phyloP scores from a whole-genome alignment of 2,113 vertebrate genomes.

The Heloderma charlesbogerti region DNA sequence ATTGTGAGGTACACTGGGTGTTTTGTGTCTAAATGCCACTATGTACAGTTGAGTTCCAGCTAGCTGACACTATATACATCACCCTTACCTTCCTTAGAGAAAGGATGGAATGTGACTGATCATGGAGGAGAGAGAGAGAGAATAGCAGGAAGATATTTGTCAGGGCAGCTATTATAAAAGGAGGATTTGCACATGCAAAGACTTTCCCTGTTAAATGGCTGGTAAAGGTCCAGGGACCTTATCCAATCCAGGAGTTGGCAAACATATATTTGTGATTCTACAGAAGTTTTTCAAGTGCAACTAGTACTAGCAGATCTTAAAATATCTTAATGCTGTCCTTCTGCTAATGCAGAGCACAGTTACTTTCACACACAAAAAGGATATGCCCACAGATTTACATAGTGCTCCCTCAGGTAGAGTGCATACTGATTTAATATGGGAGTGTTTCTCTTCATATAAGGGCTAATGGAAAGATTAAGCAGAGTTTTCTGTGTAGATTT shows the following conservation, averaged over 20 bases:
- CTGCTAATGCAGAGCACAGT: not conserved
- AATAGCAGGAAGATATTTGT: not conserved
- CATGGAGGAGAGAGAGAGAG: not conserved
- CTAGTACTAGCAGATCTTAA: not conserved
- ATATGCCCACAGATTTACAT: not conserved
- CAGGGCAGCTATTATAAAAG: not conserved
- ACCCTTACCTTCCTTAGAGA: not conserved
- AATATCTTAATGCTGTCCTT: not conserved
- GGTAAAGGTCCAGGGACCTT: not conserved
- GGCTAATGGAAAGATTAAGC: not conserved
- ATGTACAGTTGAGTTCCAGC: not conserved
- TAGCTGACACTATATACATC: not conserved
- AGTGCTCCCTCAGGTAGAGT: not conserved
- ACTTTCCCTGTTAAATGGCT: not conserved
- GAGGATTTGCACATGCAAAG: not conserved
- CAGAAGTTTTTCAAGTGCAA: not conserved
- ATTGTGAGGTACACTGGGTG: not conserved
- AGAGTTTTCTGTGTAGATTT: not conserved
- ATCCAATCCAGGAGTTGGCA: not conserved
- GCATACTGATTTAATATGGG: not conserved
- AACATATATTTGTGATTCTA: not conserved
- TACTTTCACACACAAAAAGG: not conserved
- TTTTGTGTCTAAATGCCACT: not conserved
- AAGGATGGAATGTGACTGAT: not conserved
- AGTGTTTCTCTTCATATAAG: constrained; percentile 6